Evolutionary conservation across 2,888 invertebrate species (phyloP).

Genomic region (Nezara viridula): DNA sequence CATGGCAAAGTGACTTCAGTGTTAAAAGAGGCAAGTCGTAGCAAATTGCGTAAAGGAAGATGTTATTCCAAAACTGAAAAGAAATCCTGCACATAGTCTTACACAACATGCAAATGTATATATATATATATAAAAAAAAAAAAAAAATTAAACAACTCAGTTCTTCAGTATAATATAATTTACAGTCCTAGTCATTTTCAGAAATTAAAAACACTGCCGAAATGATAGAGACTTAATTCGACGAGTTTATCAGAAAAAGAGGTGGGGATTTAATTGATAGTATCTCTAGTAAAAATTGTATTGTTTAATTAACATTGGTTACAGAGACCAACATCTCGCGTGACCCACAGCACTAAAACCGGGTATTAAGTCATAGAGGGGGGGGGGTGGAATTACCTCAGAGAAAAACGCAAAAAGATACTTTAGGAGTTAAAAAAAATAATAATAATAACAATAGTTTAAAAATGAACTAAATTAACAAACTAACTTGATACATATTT

Average conservation of each 20-base stretch:
- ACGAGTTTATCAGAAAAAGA: background rate
- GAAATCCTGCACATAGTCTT: background rate
- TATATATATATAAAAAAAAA: no score
- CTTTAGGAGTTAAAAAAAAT: background rate
- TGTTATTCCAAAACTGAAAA: background rate
- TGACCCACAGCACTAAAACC: background rate
- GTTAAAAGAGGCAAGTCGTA: background rate
- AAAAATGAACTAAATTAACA: background rate
- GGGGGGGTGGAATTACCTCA: background rate
- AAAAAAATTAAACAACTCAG: no score
- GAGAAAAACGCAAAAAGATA: background rate
- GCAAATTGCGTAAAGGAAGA: background rate
- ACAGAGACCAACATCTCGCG: background rate
- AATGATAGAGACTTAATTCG: background rate
- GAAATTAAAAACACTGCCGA: background rate
- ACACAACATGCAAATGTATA: no score
- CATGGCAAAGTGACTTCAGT: background rate
- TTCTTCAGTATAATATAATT: background rate
- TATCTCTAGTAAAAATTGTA: constrained; percentile 17
- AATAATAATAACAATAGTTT: background rate
- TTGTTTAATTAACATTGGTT: constrained; percentile 32
- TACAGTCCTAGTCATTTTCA: background rate
- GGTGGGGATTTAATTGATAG: background rate
- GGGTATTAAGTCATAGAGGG: background rate
- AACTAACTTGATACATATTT: background rate